A percentile compares a stretch with the other conserved stretches of the same genome.
phyloP scores from a whole-genome alignment of 2,113 vertebrate genomes.

The Nesoenas mayeri region DNA sequence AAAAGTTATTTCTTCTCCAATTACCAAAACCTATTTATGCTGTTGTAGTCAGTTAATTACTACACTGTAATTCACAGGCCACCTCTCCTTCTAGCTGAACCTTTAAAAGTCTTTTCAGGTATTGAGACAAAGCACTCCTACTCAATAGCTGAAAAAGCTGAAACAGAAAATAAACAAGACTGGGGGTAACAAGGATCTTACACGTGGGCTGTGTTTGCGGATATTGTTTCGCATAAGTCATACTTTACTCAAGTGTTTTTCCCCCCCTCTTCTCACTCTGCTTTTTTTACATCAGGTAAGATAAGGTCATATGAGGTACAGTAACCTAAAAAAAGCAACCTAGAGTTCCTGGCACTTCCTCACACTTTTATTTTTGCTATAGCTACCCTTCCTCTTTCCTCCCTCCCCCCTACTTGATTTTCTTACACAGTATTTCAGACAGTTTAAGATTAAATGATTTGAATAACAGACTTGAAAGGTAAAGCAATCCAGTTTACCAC shows the following conservation, averaged over 20 bases:
- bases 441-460: not conserved
- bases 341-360: not conserved
- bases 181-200: not conserved
- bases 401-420: not conserved
- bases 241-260: not conserved
- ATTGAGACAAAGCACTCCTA: not conserved
- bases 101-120: not conserved
- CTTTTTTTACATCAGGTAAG: not conserved
- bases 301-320: not conserved
- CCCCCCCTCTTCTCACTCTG: not conserved
- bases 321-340: not conserved
- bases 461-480: slow-evolving; percentile 37
- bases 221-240: not conserved
- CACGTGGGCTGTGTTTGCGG: not conserved
- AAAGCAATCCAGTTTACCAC: slow-evolving; percentile 15
- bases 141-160: not conserved
- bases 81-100: not conserved
- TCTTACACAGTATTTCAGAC: not conserved
- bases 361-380: not conserved
- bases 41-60: not conserved
- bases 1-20: not conserved
- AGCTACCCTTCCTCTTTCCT: not conserved
- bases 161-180: slow-evolving; percentile 12
- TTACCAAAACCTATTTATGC: not conserved
- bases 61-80: not conserved